These are phyloP conservation scores for Myiopsitta monachus DNA, from an alignment of 2,113 vertebrate genomes.

Conservation along the genomic window DNA sequence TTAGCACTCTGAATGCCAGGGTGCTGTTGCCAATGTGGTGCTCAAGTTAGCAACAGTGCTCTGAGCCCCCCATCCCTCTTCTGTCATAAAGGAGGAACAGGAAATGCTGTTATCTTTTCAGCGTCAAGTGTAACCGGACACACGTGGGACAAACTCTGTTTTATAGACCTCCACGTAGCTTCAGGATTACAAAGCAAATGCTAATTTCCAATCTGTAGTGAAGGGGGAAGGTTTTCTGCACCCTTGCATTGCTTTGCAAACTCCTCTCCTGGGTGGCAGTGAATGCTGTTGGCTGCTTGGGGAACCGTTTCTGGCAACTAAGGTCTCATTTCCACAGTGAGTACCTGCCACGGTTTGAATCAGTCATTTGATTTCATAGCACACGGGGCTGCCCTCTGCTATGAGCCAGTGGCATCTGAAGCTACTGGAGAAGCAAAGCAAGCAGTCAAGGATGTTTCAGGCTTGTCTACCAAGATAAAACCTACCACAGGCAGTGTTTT, in stretches of 20 bases:
- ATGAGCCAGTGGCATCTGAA: background rate
- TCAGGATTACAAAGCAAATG: background rate
- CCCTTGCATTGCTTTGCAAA: background rate
- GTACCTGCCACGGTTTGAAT: background rate
- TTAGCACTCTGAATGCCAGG: background rate
- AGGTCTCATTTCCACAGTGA: background rate
- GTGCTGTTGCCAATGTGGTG: background rate
- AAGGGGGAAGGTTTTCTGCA: background rate
- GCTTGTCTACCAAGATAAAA: background rate
- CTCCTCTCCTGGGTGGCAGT: background rate
- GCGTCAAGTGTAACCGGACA: background rate
- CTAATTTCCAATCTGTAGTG: background rate
- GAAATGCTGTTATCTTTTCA: background rate
- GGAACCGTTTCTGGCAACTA: accelerated
- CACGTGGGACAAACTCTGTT: background rate
- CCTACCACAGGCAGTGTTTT: background rate
- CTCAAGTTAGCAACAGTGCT: background rate
- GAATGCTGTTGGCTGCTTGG: background rate
- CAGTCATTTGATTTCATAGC: background rate
- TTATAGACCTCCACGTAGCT: background rate
- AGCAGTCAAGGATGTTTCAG: background rate
- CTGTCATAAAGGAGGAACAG: background rate
- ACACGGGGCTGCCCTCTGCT: background rate
- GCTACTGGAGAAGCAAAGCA: background rate
- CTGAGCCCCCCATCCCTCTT: background rate